phyloP scores from a whole-genome alignment of 2,888 invertebrate genomes.

The Rotaria sp. region DNA sequence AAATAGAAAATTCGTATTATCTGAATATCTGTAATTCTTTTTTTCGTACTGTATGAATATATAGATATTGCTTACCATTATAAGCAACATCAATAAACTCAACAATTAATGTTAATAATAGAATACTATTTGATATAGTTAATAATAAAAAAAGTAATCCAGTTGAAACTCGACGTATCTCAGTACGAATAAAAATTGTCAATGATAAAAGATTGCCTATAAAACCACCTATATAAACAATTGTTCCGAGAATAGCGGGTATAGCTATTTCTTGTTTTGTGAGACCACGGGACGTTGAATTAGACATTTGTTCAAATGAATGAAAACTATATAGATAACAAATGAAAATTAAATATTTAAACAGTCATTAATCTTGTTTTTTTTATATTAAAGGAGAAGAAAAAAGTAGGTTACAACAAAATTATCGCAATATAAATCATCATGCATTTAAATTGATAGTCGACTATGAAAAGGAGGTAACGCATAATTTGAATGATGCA shows the following conservation, averaged over 20 bases:
- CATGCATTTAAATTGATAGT: background rate
- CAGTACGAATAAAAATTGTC: background rate
- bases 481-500: background rate
- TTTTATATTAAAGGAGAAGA: too few species aligned
- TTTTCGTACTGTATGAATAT: background rate
- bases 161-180: background rate
- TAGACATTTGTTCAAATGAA: background rate
- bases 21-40: too few species aligned
- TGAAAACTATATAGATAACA: background rate
- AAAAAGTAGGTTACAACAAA: background rate
- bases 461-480: background rate
- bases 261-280: background rate
- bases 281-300: background rate
- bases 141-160: constrained; percentile 2
- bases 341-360: background rate
- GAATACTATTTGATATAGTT: background rate
- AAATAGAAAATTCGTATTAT: too few species aligned
- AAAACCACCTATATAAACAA: constrained; percentile 15
- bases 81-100: background rate
- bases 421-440: background rate
- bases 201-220: constrained; percentile 15
- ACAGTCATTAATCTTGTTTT: too few species aligned
- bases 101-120: background rate
- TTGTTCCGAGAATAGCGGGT: background rate
- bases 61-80: background rate